These are phyloP conservation scores for Sericinus montela DNA, from an alignment of 2,888 invertebrate species.

Conservation along the genomic window DNA sequence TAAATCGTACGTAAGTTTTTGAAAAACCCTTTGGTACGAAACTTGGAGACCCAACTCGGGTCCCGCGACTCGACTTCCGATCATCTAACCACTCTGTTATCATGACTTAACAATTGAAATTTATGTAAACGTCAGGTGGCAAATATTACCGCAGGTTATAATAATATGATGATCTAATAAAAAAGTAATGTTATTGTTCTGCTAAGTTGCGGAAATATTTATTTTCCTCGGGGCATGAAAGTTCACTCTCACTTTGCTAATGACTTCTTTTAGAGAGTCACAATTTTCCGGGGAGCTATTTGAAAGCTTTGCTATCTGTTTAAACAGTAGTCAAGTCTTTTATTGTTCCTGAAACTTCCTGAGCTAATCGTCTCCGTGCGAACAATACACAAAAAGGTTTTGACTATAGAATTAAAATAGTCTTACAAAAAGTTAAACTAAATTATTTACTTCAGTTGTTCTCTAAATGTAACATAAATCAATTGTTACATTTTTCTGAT, in stretches of 20 bases:
- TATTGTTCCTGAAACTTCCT: constrained; percentile 41
- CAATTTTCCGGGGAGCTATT: constrained; percentile 56
- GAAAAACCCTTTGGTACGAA: too few species aligned
- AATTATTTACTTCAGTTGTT: not conserved
- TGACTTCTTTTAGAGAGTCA: constrained; percentile 68
- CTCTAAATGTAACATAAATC: too few species aligned
- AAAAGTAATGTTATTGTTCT: constrained; percentile 53
- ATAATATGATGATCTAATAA: constrained; percentile 43
- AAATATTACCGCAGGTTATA: too few species aligned
- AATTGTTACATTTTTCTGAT: too few species aligned
- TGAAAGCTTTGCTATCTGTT: constrained; percentile 59
- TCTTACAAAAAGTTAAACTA: constrained; percentile 1
- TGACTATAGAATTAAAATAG: not conserved
- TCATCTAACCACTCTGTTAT: too few species aligned
- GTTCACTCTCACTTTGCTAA: constrained; percentile 64
- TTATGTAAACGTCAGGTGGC: too few species aligned
- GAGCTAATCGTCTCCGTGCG: constrained; percentile 33
- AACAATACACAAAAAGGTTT: constrained; percentile 28
- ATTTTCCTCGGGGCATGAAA: constrained; percentile 56
- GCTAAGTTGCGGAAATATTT: constrained; percentile 63
- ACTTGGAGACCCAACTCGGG: too few species aligned
- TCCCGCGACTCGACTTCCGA: too few species aligned
- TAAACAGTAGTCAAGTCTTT: constrained; percentile 57
- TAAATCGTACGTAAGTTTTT: too few species aligned
- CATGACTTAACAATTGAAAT: too few species aligned